Evolutionary conservation across 2,797 vertebrate genomes (phyloP), one percentile per base, ranked within the genome.

Genomic region (Helicolenus hilgendorfi): DNA sequence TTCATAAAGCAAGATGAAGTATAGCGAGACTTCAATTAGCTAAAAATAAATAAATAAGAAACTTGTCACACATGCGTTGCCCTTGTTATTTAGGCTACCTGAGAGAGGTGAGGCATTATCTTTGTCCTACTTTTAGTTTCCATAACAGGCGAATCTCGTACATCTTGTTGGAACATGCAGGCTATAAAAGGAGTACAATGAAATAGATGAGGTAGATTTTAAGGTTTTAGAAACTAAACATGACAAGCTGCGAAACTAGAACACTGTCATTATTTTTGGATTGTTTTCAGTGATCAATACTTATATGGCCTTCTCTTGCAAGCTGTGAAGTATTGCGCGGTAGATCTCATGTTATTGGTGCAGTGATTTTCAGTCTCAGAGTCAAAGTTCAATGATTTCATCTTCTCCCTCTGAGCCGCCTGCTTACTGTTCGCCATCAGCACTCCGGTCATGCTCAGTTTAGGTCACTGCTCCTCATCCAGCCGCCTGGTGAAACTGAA

Each of bases 101-200:
- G 67, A 69, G 59, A 71, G 53, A 84, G 60, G 88, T 72, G 81
- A 87, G 71, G 59, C 72, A 56, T 79, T 73, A 53, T 55, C 36
- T 72, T 80, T 89, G 86, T 80, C 90, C 88, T 90, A 87, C 84
- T 83, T 92, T 85, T 31, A 58, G 36, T 72, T 90, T 87, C 70
- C 73, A 81, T 36, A 73, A 81, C 38, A 76, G 80, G 72, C 49
- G 64, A 67, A 79, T 69, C 72, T 83, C 77, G 72, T 77, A 63
- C 11, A 58, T 92, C 85, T 80, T 84, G 24, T 70, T 87, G 1
- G 22, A 69, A 71, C 70, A 29, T 27, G 38, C 38, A 41, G 0
- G 38, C 76, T 84, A 63, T 85, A 79, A 86, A 83, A 74, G 33
- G 49, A 82, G 53, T 62, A 36, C 53, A 41, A 68, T 73, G 38